Evolutionary conservation across 2,113 vertebrate genomes (phyloP).

Genomic region (Ctenodactylus gundi): DNA sequence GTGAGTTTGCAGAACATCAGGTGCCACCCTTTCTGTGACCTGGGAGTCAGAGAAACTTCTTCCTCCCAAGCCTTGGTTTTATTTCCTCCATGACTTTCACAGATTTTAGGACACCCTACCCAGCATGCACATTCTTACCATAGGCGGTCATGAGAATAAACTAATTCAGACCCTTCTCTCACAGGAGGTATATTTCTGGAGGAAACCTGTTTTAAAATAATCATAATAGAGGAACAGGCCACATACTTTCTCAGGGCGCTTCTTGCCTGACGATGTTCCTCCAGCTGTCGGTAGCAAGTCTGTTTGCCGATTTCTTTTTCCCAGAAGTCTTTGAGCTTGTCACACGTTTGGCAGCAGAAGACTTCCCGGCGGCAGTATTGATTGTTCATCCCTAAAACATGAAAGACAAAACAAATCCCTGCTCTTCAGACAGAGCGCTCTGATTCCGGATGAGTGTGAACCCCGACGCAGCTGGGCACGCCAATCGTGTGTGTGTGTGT

Average conservation of each 20-base stretch:
- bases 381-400: conserved; percentile 88
- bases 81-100: background rate
- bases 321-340: conserved; percentile 87
- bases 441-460: too few relatives aligned
- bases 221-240: background rate
- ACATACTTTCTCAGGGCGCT: conserved; percentile 85
- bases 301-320: conserved; percentile 88
- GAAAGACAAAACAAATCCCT: too few relatives aligned
- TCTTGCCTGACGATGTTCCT: conserved; percentile 83
- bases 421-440: too few relatives aligned
- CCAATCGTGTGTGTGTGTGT: too few relatives aligned
- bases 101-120: accelerated
- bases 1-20: background rate
- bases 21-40: accelerated
- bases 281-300: conserved; percentile 82
- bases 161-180: background rate
- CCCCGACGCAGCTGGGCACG: too few relatives aligned
- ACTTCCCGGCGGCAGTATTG: conserved; percentile 86
- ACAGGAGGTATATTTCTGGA: background rate
- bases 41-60: background rate
- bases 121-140: background rate
- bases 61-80: background rate
- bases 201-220: background rate
- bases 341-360: conserved; percentile 84
- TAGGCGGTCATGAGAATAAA: background rate